Conservation (phyloP, 2,113 vertebrate genomes). For the Antigone vipio region DNA sequence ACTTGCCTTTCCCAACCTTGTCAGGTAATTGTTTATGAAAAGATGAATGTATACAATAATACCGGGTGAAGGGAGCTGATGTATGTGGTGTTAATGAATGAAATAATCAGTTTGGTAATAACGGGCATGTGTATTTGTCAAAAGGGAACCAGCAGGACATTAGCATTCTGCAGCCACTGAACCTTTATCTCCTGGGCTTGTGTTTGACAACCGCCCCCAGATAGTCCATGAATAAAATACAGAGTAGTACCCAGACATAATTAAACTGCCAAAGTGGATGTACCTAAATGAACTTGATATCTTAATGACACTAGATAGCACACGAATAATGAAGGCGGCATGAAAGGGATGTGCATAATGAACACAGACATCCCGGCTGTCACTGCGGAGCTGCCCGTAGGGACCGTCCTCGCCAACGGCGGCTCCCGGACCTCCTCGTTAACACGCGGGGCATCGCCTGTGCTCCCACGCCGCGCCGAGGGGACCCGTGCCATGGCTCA, state of each 20-base stretch:
- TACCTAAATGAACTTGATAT: conserved; percentile 77
- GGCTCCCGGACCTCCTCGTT: neutral
- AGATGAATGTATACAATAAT: conserved; percentile 74
- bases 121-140: conserved; percentile 68
- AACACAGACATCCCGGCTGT: conserved; percentile 19
- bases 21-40: conserved; percentile 77
- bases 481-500: neutral
- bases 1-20: conserved; percentile 50
- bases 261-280: conserved; percentile 78
- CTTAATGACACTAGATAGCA: conserved; percentile 76
- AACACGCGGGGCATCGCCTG: neutral
- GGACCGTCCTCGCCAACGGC: neutral
- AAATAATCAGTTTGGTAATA: conserved; percentile 78
- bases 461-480: accelerated
- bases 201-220: conserved; percentile 72
- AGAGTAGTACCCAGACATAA: conserved; percentile 73
- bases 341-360: conserved; percentile 54
- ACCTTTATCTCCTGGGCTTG: conserved; percentile 69
- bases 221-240: conserved; percentile 77
- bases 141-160: conserved; percentile 55
- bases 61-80: conserved; percentile 66
- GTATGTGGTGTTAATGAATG: conserved; percentile 77
- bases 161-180: conserved; percentile 65
- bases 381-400: neutral
- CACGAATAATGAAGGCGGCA: conserved; percentile 49